Base-by-base conservation (phyloP, 2,797 vertebrate species). In the Loris lydekkerianus region DNA sequence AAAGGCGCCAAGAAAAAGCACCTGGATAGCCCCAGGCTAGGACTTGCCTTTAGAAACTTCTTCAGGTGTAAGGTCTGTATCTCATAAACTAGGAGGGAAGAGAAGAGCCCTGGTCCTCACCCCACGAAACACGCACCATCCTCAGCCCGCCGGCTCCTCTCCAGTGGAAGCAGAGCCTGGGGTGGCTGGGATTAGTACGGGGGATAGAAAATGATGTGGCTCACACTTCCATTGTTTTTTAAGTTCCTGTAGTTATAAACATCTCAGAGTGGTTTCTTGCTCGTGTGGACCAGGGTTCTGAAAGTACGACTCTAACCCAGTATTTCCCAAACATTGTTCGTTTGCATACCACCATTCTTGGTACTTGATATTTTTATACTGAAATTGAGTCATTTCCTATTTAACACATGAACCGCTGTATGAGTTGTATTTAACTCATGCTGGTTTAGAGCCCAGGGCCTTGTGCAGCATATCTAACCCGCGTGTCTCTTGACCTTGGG, bases 31-130 rank as follows among this genome's bases (percentile, higher is more conserved):
- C 98, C 99, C 93, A 98, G 96, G 96, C 96, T 98, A 94, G 98
- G 98, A 81, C 97, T 98, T 58, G 80, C 99, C 61, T 98, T 99
- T 97, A 98, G 99, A 96, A 99, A 98, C 98, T 97, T 99, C 96
- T 99, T 99, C 98, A 99, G 98, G 96, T 97, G 98, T 97, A 99
- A 99, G 99, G 99, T 99, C 88, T 98, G 99, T 99, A 98, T 94
- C 91, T 72, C 88, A 20, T 1, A 7, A 14, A 27, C n/a, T 0
- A 29, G 31, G 15, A 27, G 88, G 65, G 40, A 7, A 31, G 75
- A 40, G 37, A 84, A 82, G 98, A 98, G 97, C 96, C 96, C 98
- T 98, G 98, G 97, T 97, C 53, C 80, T 95, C 67, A 96, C 75
- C 97, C 90, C 92, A 89, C 75, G 94, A 96, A 4, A 40, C 14